A percentile compares a stretch with the other conserved stretches of the same genome.
phyloP scores from a whole-genome alignment of 2,113 vertebrate genomes.

The Gadus macrocephalus region DNA sequence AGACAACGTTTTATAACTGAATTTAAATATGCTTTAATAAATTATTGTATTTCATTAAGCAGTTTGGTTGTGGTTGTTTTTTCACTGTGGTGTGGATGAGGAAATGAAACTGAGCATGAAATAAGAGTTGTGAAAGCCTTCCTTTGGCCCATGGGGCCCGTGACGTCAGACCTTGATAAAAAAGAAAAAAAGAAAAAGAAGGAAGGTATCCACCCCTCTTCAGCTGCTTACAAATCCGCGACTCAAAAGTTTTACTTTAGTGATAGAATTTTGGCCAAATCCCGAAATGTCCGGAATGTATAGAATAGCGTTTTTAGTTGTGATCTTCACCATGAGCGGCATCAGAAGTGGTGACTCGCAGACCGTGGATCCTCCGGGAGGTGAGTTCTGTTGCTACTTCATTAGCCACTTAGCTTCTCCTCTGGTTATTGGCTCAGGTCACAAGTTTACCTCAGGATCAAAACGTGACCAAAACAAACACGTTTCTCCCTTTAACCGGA shows the following conservation, averaged over 20 bases:
- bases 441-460: too few relatives aligned
- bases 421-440: too few relatives aligned
- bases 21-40: conserved; percentile 91
- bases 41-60: conserved; percentile 80
- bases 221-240: neutral
- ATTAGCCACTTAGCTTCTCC: too few relatives aligned
- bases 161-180: neutral
- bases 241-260: too few relatives aligned
- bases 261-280: neutral
- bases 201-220: conserved; percentile 24
- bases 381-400: too few relatives aligned
- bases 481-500: too few relatives aligned
- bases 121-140: too few relatives aligned
- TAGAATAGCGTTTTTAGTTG: neutral
- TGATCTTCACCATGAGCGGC: conserved; percentile 2
- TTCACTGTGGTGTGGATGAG: neutral
- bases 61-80: conserved; percentile 34
- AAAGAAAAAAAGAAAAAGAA: too few relatives aligned
- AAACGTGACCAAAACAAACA: too few relatives aligned
- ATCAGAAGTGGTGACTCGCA: conserved; percentile 22
- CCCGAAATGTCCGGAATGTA: conserved; percentile 40
- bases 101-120: too few relatives aligned
- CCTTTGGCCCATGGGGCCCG: too few relatives aligned
- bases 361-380: conserved; percentile 20
- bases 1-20: conserved; percentile 84